phyloP scores from a whole-genome alignment of 2,797 vertebrate species.

The Enteromius viviparus region DNA sequence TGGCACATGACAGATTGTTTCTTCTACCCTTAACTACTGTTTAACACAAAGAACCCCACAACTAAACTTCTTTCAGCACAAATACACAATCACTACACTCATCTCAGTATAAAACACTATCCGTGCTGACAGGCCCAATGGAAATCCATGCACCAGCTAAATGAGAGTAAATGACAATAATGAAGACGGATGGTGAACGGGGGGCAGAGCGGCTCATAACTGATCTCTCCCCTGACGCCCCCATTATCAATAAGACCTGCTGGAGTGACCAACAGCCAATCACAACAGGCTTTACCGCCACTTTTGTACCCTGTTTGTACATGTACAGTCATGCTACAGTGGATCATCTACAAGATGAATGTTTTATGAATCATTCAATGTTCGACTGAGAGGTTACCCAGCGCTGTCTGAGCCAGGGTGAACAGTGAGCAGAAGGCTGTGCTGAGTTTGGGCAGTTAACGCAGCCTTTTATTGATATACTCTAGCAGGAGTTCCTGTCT shows the following conservation, averaged over 20 bases:
- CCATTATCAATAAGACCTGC: constrained; percentile 49
- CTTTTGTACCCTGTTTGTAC: constrained; percentile 24
- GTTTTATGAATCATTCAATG: constrained; percentile 52
- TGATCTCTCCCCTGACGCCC: constrained; percentile 51
- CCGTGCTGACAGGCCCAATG: constrained; percentile 56
- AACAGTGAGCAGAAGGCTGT: background rate
- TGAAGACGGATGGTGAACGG: constrained; percentile 64
- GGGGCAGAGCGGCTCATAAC: constrained; percentile 49
- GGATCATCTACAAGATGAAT: constrained; percentile 1
- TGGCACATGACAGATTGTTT: background rate
- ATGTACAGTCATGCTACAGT: background rate
- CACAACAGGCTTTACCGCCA: constrained; percentile 26
- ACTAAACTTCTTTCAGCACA: constrained; percentile 34
- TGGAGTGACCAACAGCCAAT: constrained; percentile 15
- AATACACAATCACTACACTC: constrained; percentile 31
- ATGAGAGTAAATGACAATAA: constrained; percentile 67
- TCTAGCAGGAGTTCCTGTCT: constrained; percentile 51
- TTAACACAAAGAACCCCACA: constrained; percentile 9
- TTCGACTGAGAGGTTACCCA: constrained; percentile 33
- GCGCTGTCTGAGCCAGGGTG: background rate
- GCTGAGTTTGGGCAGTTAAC: constrained; percentile 51
- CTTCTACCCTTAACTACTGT: background rate
- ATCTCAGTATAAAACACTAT: constrained; percentile 52
- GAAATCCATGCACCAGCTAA: constrained; percentile 62
- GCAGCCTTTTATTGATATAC: constrained; percentile 59